A percentile compares a stretch with the other conserved stretches of the same genome.
Conservation (phyloP, 2,113 vertebrate species). For the Pampusana beccarii region DNA sequence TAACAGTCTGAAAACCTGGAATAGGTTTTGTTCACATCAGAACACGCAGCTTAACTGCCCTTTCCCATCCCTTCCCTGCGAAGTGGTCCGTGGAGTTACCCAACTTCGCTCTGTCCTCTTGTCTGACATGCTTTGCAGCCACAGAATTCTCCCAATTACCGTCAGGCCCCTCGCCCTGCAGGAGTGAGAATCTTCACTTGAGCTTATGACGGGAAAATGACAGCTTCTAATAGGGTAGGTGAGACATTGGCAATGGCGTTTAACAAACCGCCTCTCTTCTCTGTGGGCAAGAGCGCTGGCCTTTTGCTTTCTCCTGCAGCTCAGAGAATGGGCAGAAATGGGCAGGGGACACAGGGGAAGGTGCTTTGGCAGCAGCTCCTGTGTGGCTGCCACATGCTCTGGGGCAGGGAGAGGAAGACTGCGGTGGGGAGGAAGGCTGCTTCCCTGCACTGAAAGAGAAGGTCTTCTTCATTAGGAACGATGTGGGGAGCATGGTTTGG, state of each 20-base stretch:
- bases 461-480: neutral
- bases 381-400: rapidly evolving
- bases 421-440: neutral
- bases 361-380: neutral
- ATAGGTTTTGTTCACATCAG: neutral
- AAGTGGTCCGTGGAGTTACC: rapidly evolving
- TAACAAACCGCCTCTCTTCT: neutral
- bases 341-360: neutral
- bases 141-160: neutral
- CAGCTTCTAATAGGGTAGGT: neutral
- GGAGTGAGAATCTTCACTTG: neutral
- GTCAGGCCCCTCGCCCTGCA: neutral
- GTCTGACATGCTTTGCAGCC: neutral
- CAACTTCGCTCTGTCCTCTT: neutral
- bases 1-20: neutral
- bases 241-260: neutral
- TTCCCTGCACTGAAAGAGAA: neutral
- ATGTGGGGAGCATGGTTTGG: neutral
- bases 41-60: neutral
- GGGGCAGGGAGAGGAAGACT: neutral
- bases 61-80: neutral
- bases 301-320: neutral
- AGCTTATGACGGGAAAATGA: neutral
- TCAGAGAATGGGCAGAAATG: neutral
- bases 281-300: neutral